Evolutionary conservation across 2,797 vertebrate genomes (phyloP), one percentile per base, ranked within the genome.

Genomic region (Artibeus jamaicensis): DNA sequence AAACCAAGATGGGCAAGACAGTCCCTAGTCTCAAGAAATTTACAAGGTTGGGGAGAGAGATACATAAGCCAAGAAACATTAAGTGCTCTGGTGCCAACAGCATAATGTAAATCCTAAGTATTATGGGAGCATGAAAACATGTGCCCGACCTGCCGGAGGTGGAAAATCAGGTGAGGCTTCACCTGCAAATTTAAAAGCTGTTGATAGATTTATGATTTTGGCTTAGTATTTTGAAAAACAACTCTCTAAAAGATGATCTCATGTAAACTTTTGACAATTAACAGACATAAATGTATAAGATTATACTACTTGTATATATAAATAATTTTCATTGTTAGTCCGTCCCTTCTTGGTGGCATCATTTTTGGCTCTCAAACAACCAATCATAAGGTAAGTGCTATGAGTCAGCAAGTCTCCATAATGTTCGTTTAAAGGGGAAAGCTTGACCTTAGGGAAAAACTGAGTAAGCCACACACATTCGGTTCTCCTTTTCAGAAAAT

Each of bases 391-490:
- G 46, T 50, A 86, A 86, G 55, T 50, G 9, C 15, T 84, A 0
- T 90, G 92, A 96, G 85, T 96, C 89, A 96, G 68, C 86, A 62
- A 62, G 6, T 93, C 70, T 77, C 86, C 21, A 39, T 59, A 32
- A 81, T 48, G 14, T 67, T 93, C 93, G 73, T 67, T 96, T 88
- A 76, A 94, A 95, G 81, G 59, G 34, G 65, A 95, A 96, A 90
- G 76, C 62, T 82, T 71, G n/a, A 84, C 81, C 71, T 74, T 94
- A 84, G 57, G 53, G 73, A 76, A 57, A 78, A 93, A 70, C 37
- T 68, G 77, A 94, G 76, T 88, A 86, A 88, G 48, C 44, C 53
- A 78, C 55, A 86, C 68, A 82, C 67, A 74, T 92, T 96, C 44
- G 16, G 57, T 94, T 89, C 86, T 94, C 32, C 70, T 88, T 95